phyloP scores from a whole-genome alignment of 2,888 invertebrate species.

The Vanessa cardui region DNA sequence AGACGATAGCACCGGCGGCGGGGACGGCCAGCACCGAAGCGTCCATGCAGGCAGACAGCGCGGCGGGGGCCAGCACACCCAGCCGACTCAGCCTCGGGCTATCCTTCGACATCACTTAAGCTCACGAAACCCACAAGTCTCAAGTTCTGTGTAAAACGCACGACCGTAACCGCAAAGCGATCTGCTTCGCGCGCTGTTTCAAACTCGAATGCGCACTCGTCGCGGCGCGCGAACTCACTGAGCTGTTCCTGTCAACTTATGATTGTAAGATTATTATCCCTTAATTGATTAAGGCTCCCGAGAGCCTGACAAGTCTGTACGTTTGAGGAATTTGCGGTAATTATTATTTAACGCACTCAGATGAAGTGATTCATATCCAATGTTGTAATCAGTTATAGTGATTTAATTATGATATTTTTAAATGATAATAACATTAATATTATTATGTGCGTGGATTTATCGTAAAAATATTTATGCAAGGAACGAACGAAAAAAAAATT shows the following conservation, averaged over 20 bases:
- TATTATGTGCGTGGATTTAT: too few species aligned
- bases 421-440: too few species aligned
- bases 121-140: slow-evolving; percentile 34
- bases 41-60: slow-evolving; percentile 74
- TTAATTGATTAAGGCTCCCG: background rate
- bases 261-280: background rate
- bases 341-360: too few species aligned
- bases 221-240: slow-evolving; percentile 19
- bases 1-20: slow-evolving; percentile 75
- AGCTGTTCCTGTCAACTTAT: slow-evolving; percentile 7
- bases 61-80: slow-evolving; percentile 75
- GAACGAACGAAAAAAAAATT: too few species aligned
- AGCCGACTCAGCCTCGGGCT: slow-evolving; percentile 64
- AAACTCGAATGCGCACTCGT: slow-evolving; percentile 59
- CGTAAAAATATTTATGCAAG: too few species aligned
- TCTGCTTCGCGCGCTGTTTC: slow-evolving; percentile 74
- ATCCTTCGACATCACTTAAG: slow-evolving; percentile 67
- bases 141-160: slow-evolving; percentile 47
- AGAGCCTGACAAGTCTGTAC: background rate
- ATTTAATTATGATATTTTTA: too few species aligned
- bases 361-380: too few species aligned
- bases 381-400: too few species aligned
- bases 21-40: slow-evolving; percentile 77
- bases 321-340: too few species aligned
- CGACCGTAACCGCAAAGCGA: slow-evolving; percentile 75